A percentile compares a stretch with the other conserved stretches of the same genome.
Conservation (phyloP, 2,113 vertebrate genomes). For the Paedocypris sp. region DNA sequence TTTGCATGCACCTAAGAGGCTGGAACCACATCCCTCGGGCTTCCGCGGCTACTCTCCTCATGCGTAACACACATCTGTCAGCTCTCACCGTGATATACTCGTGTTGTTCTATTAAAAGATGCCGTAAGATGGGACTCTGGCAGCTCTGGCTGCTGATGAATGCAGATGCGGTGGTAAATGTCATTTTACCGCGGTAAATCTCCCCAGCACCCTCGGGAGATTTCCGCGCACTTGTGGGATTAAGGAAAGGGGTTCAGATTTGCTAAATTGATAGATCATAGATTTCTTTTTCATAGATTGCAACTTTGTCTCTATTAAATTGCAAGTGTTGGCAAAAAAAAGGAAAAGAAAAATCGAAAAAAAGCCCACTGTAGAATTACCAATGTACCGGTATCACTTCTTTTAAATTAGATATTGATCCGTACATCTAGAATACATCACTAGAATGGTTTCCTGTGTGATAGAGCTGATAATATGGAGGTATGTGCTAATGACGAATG, state of each 20-base stretch:
- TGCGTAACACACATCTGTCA: constrained; percentile 20
- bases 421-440: constrained; percentile 28
- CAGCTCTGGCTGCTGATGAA: constrained; percentile 10
- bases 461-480: constrained; percentile 26
- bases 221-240: too few species aligned
- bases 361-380: constrained; percentile 18
- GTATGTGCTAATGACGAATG: constrained; percentile 3
- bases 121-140: constrained; percentile 1
- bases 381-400: constrained; percentile 16
- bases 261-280: too few species aligned
- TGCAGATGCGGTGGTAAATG: background rate
- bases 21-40: constrained; percentile 30
- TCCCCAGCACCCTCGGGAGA: background rate
- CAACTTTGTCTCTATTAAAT: too few species aligned
- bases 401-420: constrained; percentile 41
- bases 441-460: constrained; percentile 16
- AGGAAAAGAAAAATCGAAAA: background rate
- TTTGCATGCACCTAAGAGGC: constrained; percentile 20
- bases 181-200: background rate
- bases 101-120: constrained; percentile 7
- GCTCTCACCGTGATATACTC: background rate
- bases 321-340: too few species aligned
- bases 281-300: too few species aligned
- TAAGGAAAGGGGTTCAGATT: too few species aligned
- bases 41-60: constrained; percentile 24